These are phyloP conservation scores for Eubasilissa splendida DNA, from an alignment of 2,888 invertebrate species.

Conservation along the genomic window DNA sequence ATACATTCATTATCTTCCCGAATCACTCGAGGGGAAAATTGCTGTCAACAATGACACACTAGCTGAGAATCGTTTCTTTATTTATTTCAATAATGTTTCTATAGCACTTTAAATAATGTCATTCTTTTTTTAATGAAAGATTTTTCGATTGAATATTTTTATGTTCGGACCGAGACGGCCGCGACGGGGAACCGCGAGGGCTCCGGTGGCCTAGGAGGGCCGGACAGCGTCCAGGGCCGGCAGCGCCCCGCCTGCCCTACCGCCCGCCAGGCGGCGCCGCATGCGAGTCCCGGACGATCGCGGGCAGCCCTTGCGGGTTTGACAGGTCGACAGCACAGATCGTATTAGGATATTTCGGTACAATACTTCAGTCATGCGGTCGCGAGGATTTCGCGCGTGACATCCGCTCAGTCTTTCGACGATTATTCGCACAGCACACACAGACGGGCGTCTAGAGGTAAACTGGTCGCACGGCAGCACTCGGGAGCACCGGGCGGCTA, in stretches of 20 bases:
- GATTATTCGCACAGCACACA: slow-evolving; percentile 23
- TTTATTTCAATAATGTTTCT: neutral
- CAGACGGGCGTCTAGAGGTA: slow-evolving; percentile 21
- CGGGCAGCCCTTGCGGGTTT: neutral
- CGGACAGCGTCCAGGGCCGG: slow-evolving; percentile 25
- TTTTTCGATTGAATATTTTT: neutral
- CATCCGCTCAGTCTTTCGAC: slow-evolving; percentile 34
- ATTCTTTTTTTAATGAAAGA: neutral
- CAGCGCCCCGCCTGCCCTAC: slow-evolving; percentile 38
- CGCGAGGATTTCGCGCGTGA: neutral
- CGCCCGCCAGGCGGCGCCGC: slow-evolving; percentile 46
- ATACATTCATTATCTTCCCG: slow-evolving; percentile 42
- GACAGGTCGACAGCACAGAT: neutral
- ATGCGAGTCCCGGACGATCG: neutral
- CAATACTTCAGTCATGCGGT: neutral
- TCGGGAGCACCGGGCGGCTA: neutral
- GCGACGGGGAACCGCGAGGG: slow-evolving; percentile 15
- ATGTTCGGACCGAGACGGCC: neutral
- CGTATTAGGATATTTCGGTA: neutral
- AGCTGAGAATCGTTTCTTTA: neutral
- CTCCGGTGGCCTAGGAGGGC: slow-evolving; percentile 4
- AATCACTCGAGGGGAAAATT: slow-evolving; percentile 1
- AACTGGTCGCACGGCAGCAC: slow-evolving; percentile 5
- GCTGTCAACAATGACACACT: neutral
- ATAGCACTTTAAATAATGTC: neutral